A percentile compares a stretch with the other conserved stretches of the same genome.
These are phyloP conservation scores for Zaprionus obscuricornis DNA, from an alignment of 2,888 invertebrate species.

Conservation along the genomic window DNA sequence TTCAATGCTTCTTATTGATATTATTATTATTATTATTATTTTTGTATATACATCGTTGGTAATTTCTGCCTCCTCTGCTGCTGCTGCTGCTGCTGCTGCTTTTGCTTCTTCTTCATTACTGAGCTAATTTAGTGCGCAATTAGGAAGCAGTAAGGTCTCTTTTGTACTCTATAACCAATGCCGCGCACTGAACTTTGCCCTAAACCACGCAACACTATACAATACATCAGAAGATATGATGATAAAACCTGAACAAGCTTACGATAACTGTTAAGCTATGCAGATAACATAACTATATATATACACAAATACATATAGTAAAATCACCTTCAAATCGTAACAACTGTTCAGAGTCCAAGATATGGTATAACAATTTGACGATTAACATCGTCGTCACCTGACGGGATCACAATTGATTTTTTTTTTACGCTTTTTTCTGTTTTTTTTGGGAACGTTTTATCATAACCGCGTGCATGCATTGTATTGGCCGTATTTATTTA, in stretches of 20 bases:
- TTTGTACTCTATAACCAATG: slow-evolving; percentile 54
- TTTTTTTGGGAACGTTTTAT: slow-evolving; percentile 8
- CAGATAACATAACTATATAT: slow-evolving; percentile 46
- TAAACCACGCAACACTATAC: background rate
- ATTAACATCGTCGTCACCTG: slow-evolving; percentile 55
- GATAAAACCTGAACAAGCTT: slow-evolving; percentile 56
- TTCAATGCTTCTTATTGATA: slow-evolving; percentile 5
- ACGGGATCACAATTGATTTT: slow-evolving; percentile 44
- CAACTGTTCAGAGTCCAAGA: slow-evolving; percentile 67
- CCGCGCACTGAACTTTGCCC: slow-evolving; percentile 65
- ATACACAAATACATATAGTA: background rate
- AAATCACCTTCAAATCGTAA: slow-evolving; percentile 9
- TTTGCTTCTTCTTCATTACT: slow-evolving; percentile 23
- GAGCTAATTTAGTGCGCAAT: slow-evolving; percentile 74
- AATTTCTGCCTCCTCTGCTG: too few species aligned
- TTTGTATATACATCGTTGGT: too few species aligned
- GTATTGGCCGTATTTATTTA: slow-evolving; percentile 7
- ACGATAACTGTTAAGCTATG: slow-evolving; percentile 50
- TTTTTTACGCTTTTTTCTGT: background rate
- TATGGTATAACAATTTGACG: slow-evolving; percentile 6
- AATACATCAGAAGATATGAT: slow-evolving; percentile 49
- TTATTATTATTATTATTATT: slow-evolving; percentile 36
- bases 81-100: too few species aligned
- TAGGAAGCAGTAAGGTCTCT: slow-evolving; percentile 65
- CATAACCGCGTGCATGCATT: background rate